Evolutionary conservation across 2,797 vertebrate species (phyloP), one percentile per base, ranked within the genome.

Genomic region (Kryptolebias ocellatus): DNA sequence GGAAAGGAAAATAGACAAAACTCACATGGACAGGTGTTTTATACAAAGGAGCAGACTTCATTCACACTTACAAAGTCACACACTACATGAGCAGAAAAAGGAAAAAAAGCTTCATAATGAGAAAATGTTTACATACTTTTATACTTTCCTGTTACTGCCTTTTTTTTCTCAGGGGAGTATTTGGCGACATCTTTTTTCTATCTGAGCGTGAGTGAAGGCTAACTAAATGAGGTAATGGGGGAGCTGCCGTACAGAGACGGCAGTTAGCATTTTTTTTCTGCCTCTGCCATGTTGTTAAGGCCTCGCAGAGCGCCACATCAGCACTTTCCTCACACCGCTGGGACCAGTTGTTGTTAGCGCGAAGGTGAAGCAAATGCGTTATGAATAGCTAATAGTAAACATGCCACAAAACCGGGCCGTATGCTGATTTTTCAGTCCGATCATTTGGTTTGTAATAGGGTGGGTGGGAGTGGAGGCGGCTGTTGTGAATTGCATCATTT

Each of bases 341-440:
- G 87, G 90, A 88, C 76, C 76, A 67, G 81, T 90, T 88, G 83
- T 89, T 85, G 83, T 87, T 83, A 76, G 79, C 7, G 46, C 60
- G 2, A 72, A 85, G 87, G 84, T 86, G 84, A 89, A 90, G 79
- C 85, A 79, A 87, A 88, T 88, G 77, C 84, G 87, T 87, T 87
- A 90, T 91, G 85, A 91, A 90, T 85, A 76, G 80, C 87, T 86
- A 88, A 89, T 88, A 79, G 84, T 83, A 81, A 87, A 87, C 73
- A 39, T 0, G 16, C 80, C 50, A 59, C 60, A 46, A 76, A 69
- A 63, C 7, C 0, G 60, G 55, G 46, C 60, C 68, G 49, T 67
- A 66, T 74, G 70, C 72, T 57, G 64, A 72, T 73, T 83, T 80
- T 83, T 64, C 18, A 85, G 70, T 74, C 71, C 51, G 2, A 83